These are phyloP conservation scores for Esox niger DNA, from an alignment of 2,113 vertebrate species.

Conservation along the genomic window DNA sequence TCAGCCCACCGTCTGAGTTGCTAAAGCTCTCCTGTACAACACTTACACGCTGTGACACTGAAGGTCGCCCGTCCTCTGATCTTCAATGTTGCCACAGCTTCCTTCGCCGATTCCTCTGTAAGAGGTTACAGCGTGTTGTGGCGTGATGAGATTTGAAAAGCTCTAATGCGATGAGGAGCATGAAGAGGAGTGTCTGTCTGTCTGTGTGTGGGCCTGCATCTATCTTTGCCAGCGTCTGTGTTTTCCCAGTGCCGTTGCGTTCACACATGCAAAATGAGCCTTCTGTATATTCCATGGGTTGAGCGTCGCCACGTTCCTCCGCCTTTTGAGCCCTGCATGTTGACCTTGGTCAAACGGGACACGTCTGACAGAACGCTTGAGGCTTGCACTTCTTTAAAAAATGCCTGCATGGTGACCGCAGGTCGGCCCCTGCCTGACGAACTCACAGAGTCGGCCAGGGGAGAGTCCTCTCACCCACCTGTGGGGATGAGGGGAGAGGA, in stretches of 20 bases:
- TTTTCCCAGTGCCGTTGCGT: not conserved
- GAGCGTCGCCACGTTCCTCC: slow-evolving; percentile 15
- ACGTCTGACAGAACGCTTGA: slow-evolving; percentile 57
- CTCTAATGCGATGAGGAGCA: not conserved
- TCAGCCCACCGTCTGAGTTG: not conserved
- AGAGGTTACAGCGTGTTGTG: not conserved
- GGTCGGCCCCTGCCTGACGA: slow-evolving; percentile 39
- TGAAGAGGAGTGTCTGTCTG: not conserved
- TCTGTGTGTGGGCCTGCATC: not conserved
- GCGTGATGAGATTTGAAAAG: not conserved
- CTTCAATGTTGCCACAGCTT: not conserved
- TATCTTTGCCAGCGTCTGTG: not conserved
- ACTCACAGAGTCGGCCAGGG: slow-evolving; percentile 13
- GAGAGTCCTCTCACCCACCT: not conserved
- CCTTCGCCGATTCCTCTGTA: not conserved
- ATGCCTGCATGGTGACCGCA: slow-evolving; percentile 34
- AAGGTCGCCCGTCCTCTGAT: not conserved
- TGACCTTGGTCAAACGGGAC: slow-evolving; percentile 31
- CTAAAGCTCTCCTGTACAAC: too few relatives aligned
- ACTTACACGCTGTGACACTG: not conserved
- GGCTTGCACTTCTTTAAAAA: slow-evolving; percentile 65
- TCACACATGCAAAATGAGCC: not conserved
- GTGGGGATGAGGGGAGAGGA: slow-evolving; percentile 2
- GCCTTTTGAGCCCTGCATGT: slow-evolving; percentile 14
- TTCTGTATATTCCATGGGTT: not conserved